Evolutionary conservation across 2,113 vertebrate species (phyloP).

Genomic region (Eira barbara): DNA sequence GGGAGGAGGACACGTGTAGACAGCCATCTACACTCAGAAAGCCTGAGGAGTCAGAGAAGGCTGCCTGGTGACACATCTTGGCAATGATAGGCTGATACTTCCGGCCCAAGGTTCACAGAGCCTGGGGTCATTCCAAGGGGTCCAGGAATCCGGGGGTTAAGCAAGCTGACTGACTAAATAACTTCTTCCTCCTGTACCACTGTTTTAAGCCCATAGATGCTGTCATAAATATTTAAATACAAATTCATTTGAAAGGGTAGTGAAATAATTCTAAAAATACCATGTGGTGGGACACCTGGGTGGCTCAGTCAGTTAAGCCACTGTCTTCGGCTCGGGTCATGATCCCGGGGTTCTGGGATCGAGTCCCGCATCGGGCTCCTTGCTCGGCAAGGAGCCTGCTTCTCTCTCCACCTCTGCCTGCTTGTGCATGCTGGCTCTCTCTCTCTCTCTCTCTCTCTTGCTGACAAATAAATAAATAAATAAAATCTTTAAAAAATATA

Average conservation of each 20-base stretch:
- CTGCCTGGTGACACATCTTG: not conserved
- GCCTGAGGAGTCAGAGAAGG: accelerated
- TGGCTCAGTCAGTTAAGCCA: no score
- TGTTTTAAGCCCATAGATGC: not conserved
- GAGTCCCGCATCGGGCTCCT: no score
- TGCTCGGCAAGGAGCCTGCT: no score
- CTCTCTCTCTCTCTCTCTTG: no score
- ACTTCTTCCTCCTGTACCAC: not conserved
- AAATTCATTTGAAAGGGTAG: not conserved
- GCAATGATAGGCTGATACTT: not conserved
- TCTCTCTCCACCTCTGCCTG: no score
- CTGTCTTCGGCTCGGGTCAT: no score
- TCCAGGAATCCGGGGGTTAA: not conserved
- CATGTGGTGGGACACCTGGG: no score
- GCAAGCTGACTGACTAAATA: not conserved
- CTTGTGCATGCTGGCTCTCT: no score
- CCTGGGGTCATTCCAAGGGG: not conserved
- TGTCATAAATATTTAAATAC: not conserved
- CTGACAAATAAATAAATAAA: no score
- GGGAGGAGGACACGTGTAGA: not conserved
- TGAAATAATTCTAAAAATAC: not conserved
- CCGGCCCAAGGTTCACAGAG: not conserved
- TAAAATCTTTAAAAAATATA: no score
- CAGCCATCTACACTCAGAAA: not conserved
- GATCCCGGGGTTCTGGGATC: no score